Conservation (phyloP, 2,113 vertebrate species). For the Onychostoma macrolepis region DNA sequence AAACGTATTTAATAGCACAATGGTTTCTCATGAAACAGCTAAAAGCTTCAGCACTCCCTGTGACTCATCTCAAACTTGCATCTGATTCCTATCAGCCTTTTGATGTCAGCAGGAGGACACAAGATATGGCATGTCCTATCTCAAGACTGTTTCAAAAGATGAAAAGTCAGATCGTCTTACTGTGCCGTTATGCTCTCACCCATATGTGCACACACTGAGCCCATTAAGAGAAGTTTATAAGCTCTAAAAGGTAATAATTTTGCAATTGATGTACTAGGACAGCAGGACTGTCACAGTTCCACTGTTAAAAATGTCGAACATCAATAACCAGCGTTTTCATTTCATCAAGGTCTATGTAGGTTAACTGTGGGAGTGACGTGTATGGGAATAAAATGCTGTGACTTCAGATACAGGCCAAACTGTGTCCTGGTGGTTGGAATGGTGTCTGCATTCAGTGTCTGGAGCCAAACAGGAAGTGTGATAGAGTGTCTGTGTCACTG, state of each 20-base stretch:
- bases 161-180: neutral
- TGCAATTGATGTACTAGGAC: neutral
- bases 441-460: slow-evolving; percentile 6
- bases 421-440: slow-evolving; percentile 23
- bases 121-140: slow-evolving; percentile 2
- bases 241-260: neutral
- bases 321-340: neutral
- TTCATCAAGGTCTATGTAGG: neutral
- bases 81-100: slow-evolving; percentile 39
- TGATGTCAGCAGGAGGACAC: slow-evolving; percentile 10
- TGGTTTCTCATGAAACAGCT: slow-evolving; percentile 8
- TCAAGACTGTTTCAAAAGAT: neutral
- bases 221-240: neutral
- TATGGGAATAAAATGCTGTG: neutral
- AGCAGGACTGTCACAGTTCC: neutral
- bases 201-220: neutral
- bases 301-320: neutral
- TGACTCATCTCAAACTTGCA: slow-evolving; percentile 35
- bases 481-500: slow-evolving; percentile 34
- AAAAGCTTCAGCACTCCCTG: neutral
- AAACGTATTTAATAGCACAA: neutral
- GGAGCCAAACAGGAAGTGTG: slow-evolving; percentile 47
- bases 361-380: neutral
- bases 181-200: neutral
- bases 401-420: neutral